Evolutionary conservation across 1,140 invertebrate species (phyloP), one percentile per base, ranked within the genome.

Genomic region (Hermetia illucens): DNA sequence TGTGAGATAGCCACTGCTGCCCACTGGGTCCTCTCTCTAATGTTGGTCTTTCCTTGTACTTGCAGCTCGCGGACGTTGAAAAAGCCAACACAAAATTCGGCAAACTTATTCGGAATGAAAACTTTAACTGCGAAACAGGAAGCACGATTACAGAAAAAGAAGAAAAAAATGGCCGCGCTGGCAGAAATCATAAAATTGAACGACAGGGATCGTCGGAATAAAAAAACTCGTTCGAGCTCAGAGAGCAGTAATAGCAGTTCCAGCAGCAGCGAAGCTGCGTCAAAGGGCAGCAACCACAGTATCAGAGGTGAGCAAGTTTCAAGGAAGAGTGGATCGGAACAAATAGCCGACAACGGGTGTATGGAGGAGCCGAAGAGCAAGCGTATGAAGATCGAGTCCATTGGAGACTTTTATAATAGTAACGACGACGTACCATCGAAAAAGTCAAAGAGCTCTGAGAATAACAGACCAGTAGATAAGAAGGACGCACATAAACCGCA

Each of bases 161-260:
- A 68, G 44, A 71, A 71, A 52, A 77, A 76, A 61, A 61, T 74
- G 46, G 62, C 65, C 15, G 74, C 74, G 3, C 60, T 74, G 44
- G 61, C 74, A 12, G 68, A 74, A 52, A 57, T 77, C 29, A 62
- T 70, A 21, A 67, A 69, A 52, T 54, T 76, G 20, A 77, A 77
- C 50, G 72, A 76, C 41, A 62, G 63, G 33, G 72, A 76, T 41
- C 52, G 61, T 33, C 31, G 18, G 30, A 43, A 44, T 17, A 55
- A 49, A 47, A 41, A 34, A 21, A 44, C 47, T 41, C 41, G 44
- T 20, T 36, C 32, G 16, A n/a, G n/a, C 17, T 8, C 17, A 5
- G 8, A 9, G 8, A n/a, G 8, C 8, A 27, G 24, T 27, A n/a
- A 27, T 8, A 9, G 8, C n/a, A 27, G 33, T 12, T n/a, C n/a